Evolutionary conservation across 2,888 invertebrate species (phyloP).

Genomic region (Macrophya alboannulata): DNA sequence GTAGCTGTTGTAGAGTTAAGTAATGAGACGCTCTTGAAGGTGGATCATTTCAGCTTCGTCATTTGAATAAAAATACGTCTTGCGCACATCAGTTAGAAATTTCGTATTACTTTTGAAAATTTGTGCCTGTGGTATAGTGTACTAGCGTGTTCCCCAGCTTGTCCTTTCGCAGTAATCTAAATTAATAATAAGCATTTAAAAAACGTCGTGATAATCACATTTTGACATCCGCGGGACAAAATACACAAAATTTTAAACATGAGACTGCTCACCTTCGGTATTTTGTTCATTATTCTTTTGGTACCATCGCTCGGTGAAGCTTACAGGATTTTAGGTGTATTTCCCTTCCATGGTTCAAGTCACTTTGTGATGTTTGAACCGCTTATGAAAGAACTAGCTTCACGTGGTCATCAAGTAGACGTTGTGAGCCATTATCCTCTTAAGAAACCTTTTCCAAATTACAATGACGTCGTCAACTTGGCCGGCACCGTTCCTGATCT

Average conservation of each 20-base stretch:
- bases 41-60: background rate
- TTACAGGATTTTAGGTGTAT: slow-evolving; percentile 79
- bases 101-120: background rate
- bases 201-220: background rate
- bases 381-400: slow-evolving; percentile 78
- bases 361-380: slow-evolving; percentile 80
- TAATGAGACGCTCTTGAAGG: background rate
- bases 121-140: background rate
- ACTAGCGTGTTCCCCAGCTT: background rate
- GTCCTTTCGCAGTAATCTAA: background rate
- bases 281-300: background rate
- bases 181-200: background rate
- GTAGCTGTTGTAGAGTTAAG: no score
- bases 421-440: background rate
- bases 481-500: background rate
- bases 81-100: background rate
- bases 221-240: background rate
- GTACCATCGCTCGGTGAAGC: slow-evolving; percentile 65
- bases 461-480: background rate
- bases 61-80: background rate
- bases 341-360: slow-evolving; percentile 79
- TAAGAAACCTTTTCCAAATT: background rate
- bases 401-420: background rate
- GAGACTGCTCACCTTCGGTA: background rate
- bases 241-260: background rate